Base-by-base conservation (phyloP, 2,113 vertebrate genomes). In the Megaleporinus macrocephalus region DNA sequence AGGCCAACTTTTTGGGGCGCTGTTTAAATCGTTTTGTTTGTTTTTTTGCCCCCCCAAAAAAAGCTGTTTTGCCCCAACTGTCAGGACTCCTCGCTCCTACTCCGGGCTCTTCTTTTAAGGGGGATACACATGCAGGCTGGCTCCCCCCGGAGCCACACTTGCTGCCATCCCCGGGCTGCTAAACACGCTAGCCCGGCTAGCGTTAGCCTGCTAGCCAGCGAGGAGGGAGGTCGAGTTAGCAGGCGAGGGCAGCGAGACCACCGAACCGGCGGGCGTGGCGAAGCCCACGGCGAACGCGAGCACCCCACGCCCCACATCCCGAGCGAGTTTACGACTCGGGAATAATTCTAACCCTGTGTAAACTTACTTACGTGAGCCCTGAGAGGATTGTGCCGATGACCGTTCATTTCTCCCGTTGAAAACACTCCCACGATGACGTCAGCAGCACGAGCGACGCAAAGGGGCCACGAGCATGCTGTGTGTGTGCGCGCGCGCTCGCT, bases 311-410 rank as follows among this genome's bases (percentile, higher is more conserved):
- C 0, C 44, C 20, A 22, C 4, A 4, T 44, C 44, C 14, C 4
- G 20, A 44, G 1, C 20, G 41, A 70, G 33, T 70, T 70, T 24
- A 70, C 14, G 20, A 18, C 14, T 10, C n/a, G 33, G 4, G 3
- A 12, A n/a, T 44, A 44, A 24, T 20, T 13, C 15, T 18, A 74
- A 83, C 83, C 87, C 24, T 24, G 74, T 36, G 49, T 57, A 7
- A 91, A 94, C 93, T 94, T 93, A 94, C 93, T 94, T 93, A 95
- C 94, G 84, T 90, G 90, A 86, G 87, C 88, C 90, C 91, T 90
- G 88, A 91, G 90, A 92, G 90, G 89, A 89, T 89, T 89, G 91
- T 92, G 91, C 91, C 90, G 93, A 91, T 93, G 92, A 92, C 90
- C 92, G 93, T 92, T 93, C 93, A 94, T 91, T 89, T 92, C 93